Evolutionary conservation across 2,113 vertebrate species (phyloP), one percentile per base, ranked within the genome.

Genomic region (Paralichthys olivaceus): DNA sequence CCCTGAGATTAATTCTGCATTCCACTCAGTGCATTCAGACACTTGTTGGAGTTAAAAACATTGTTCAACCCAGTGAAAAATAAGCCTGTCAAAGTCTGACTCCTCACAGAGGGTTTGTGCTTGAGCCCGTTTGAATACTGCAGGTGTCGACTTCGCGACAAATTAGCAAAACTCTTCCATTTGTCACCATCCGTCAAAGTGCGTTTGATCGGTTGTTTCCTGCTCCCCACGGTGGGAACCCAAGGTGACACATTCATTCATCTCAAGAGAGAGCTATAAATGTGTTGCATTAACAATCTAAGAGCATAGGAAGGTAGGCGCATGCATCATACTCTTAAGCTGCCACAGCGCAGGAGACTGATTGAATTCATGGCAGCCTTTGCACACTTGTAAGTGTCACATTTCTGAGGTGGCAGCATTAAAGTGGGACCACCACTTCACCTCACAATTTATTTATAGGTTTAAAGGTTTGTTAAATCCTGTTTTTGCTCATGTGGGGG

Each of bases 61-160:
- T 70, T 34, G 62, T 85, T 87, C 26, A 76, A 58, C 60, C 85
- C 73, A 23, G 63, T 80, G 82, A 81, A 90, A 87, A 88, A 84
- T 25, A 77, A 78, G 49, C 72, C 80, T 75, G 81, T 89, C 85
- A 83, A 51, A 72, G 55, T 54, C 61, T 87, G 84, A 80, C 61
- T 89, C 80, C 81, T 87, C 72, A 64, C 68, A 45, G 22, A 20
- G 37, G n/a, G 71, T 81, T 79, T 81, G 57, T 58, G 62, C 61
- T 60, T 13, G 17, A 74, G 61, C 55, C 72, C 23, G 32, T 81
- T 77, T 77, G 54, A 81, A 83, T 84, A 60, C 66, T 43, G 79
- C 80, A 59, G 65, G 72, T 85, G 74, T 75, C 58, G 5, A 54
- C 66, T 83, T 79, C 22, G 19, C 67, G 3, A 63, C 69, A 82